Evolutionary conservation across 2,888 invertebrate genomes (phyloP), one percentile per base, ranked within the genome.

Genomic region (Suillia variegata): DNA sequence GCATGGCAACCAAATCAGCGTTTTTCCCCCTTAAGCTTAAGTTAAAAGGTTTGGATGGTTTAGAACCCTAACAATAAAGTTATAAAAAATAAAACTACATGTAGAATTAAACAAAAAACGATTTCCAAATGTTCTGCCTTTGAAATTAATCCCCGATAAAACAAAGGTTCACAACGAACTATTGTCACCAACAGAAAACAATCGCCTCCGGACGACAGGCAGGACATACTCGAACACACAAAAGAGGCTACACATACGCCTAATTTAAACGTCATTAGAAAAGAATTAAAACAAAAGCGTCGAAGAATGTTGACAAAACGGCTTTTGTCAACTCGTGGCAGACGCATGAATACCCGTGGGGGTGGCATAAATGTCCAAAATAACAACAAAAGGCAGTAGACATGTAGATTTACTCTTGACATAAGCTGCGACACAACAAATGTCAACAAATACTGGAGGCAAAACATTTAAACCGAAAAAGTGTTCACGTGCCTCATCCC

Each of bases 211-310:
- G 45, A 21, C 3, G 31, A 24, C 3, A 50, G 21, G 50, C 15
- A n/a, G n/a, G n/a, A n/a, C n/a, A n/a, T n/a, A n/a, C n/a, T n/a
- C n/a, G n/a, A n/a, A n/a, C 50, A 24, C 21, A 50, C 50, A 50
- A 50, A 31, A 21, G 21, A 47, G 34, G 34, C 48, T 34, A 57
- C 54, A 26, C 50, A 62, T 49, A 64, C 47, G 56, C 42, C 75
- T 74, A 75, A 75, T 75, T 75, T 73, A 70, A 71, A 72, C 73
- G 70, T 73, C 75, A 73, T 72, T 74, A 73, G 72, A 65, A 58
- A 69, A 65, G 64, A 71, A 70, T 72, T 71, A 71, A 75, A 69
- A 73, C 67, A 73, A 71, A 65, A 61, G 65, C 21, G 18, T 3
- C 22, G 53, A 24, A 31, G 12, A 12, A 48, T 13, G 31, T 58